Conservation (phyloP, 2,113 vertebrate species). For the Diadophis punctatus region DNA sequence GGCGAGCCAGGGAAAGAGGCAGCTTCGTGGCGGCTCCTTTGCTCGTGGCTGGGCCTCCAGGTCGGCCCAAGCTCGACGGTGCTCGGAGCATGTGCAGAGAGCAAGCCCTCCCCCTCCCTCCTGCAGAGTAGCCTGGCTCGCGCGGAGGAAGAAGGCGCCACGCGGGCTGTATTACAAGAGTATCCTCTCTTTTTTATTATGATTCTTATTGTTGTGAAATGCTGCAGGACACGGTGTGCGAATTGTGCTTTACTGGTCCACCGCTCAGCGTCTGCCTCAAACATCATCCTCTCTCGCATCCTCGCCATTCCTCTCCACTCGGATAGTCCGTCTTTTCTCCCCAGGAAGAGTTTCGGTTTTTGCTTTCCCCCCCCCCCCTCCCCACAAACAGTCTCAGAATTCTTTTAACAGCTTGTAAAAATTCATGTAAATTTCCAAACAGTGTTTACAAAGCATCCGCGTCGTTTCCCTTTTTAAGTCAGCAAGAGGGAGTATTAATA, state of each 20-base stretch:
- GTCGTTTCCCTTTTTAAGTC: slow-evolving; percentile 2
- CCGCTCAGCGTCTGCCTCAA: slow-evolving; percentile 69
- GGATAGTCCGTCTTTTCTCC: not conserved
- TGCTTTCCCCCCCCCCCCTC: slow-evolving; percentile 59
- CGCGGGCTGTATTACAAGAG: slow-evolving; percentile 36
- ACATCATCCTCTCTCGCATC: slow-evolving; percentile 1
- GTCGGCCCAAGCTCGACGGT: not conserved
- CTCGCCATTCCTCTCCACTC: not conserved
- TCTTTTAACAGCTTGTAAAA: slow-evolving; percentile 74
- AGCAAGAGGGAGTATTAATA: not conserved
- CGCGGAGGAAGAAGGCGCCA: not conserved
- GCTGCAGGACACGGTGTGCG: slow-evolving; percentile 63
- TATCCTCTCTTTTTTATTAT: slow-evolving; percentile 1
- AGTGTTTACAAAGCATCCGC: slow-evolving; percentile 78
- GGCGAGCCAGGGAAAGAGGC: not conserved
- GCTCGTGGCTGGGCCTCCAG: not conserved
- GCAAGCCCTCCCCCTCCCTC: not conserved
- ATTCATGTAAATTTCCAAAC: slow-evolving; percentile 69
- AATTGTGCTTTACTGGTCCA: slow-evolving; percentile 76
- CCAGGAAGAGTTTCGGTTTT: slow-evolving; percentile 40
- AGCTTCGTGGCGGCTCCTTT: not conserved
- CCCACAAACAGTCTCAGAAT: slow-evolving; percentile 69
- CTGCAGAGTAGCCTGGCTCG: not conserved
- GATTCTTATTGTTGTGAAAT: slow-evolving; percentile 18
- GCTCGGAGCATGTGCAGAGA: not conserved